phyloP scores from a whole-genome alignment of 2,888 invertebrate genomes.

The Tortricodes alternella region DNA sequence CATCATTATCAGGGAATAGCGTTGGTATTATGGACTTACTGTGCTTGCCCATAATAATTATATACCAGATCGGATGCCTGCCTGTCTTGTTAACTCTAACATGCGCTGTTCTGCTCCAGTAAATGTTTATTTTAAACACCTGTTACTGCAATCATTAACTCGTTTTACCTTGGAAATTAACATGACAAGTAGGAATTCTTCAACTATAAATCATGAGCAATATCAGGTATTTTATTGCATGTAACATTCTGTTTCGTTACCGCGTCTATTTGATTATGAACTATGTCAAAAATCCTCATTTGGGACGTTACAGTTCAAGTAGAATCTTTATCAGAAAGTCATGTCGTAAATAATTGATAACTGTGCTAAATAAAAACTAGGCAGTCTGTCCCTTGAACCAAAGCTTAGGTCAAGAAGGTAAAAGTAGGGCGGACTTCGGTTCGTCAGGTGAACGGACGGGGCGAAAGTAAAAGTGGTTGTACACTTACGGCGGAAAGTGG shows the following conservation, averaged over 20 bases:
- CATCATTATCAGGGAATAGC: too few relatives aligned
- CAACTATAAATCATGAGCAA: too few relatives aligned
- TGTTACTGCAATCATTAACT: neutral
- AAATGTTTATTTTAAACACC: conserved; percentile 11
- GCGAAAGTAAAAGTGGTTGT: conserved; percentile 28
- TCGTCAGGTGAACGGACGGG: conserved; percentile 20
- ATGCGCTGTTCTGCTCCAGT: conserved; percentile 4
- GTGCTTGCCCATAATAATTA: neutral
- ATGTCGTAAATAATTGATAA: conserved; percentile 10
- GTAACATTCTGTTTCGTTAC: neutral
- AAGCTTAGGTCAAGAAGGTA: neutral
- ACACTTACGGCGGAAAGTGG: neutral
- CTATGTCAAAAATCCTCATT: too few relatives aligned
- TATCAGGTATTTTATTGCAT: neutral
- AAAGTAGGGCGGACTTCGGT: conserved; percentile 16
- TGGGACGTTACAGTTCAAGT: too few relatives aligned
- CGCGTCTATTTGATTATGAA: too few relatives aligned
- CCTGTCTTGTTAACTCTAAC: neutral
- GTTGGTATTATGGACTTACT: neutral
- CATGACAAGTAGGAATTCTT: neutral
- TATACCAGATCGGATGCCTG: neutral
- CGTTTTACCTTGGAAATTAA: neutral
- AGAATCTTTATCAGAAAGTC: too few relatives aligned
- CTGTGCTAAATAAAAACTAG: conserved; percentile 12
- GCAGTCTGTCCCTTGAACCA: conserved; percentile 19